Evolutionary conservation across 1,140 invertebrate genomes (phyloP).

Genomic region (Ooceraea biroi): DNA sequence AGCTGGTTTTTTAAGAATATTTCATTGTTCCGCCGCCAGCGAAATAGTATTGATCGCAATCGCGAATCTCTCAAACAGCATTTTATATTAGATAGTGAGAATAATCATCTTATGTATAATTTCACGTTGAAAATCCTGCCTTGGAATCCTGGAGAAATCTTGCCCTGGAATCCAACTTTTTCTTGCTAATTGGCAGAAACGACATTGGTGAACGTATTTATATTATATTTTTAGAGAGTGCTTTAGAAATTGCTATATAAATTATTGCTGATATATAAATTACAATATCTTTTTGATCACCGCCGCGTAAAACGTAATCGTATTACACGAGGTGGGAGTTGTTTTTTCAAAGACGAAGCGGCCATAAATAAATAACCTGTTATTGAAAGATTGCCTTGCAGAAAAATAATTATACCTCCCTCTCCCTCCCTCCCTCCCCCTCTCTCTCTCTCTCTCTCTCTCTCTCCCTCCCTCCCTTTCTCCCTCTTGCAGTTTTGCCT

Average conservation of each 20-base stretch:
- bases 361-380: conserved; percentile 63
- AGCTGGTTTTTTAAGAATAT: conserved; percentile 9
- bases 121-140: too few species aligned
- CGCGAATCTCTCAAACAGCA: neutral
- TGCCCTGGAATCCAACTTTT: too few species aligned
- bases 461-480: conserved; percentile 8
- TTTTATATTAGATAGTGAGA: neutral
- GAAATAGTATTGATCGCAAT: conserved; percentile 10
- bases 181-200: too few species aligned
- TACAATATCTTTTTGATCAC: conserved; percentile 24
- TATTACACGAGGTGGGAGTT: conserved; percentile 35
- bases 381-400: conserved; percentile 48
- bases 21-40: conserved; percentile 2
- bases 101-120: too few species aligned
- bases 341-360: conserved; percentile 24
- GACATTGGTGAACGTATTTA: too few species aligned
- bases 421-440: neutral
- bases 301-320: conserved; percentile 17
- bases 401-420: conserved; percentile 60
- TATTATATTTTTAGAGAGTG: too few species aligned
- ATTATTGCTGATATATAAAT: neutral
- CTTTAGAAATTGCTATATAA: too few species aligned
- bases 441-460: neutral
- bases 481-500: conserved; percentile 25
- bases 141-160: too few species aligned